Percentiles rank a stretch among this genome's conserved stretches.
Conservation (phyloP, 2,888 invertebrate genomes). For the Hofmannophila pseudospretella region DNA sequence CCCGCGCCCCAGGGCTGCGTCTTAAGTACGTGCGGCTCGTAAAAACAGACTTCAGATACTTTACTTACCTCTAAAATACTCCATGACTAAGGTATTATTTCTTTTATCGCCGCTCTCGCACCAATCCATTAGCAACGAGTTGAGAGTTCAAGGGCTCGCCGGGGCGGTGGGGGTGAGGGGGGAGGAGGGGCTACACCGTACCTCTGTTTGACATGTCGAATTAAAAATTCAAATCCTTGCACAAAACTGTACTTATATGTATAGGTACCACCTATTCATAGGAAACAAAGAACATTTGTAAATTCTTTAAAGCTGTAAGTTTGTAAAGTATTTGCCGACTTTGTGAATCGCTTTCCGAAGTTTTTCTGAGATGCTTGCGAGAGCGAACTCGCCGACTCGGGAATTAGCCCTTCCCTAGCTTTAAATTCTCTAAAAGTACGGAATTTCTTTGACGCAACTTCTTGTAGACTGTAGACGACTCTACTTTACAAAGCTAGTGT, state of each 20-base stretch:
- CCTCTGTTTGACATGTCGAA: not conserved
- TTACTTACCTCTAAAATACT: not conserved
- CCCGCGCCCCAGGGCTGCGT: too few species aligned
- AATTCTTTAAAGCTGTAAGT: slow-evolving; percentile 3
- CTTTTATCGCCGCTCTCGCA: slow-evolving; percentile 1
- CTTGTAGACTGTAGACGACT: too few species aligned
- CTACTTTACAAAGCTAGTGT: too few species aligned
- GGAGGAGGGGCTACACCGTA: not conserved
- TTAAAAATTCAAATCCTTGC: slow-evolving; percentile 6
- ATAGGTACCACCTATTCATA: too few species aligned
- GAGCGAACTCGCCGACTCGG: slow-evolving; percentile 4
- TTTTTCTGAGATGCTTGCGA: slow-evolving; percentile 7
- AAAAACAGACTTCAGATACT: too few species aligned
- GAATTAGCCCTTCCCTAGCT: too few species aligned
- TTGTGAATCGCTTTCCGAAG: slow-evolving; percentile 6
- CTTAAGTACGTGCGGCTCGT: too few species aligned
- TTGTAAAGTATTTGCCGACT: slow-evolving; percentile 5
- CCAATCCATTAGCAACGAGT: slow-evolving; percentile 3
- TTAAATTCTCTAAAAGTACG: too few species aligned
- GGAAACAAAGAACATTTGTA: slow-evolving; percentile 3
- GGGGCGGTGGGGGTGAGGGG: not conserved
- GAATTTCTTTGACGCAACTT: too few species aligned
- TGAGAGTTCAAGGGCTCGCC: not conserved
- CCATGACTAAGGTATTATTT: slow-evolving; percentile 4
- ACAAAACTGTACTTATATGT: too few species aligned